phyloP scores from a whole-genome alignment of 2,797 vertebrate species.

The Periparus ater region DNA sequence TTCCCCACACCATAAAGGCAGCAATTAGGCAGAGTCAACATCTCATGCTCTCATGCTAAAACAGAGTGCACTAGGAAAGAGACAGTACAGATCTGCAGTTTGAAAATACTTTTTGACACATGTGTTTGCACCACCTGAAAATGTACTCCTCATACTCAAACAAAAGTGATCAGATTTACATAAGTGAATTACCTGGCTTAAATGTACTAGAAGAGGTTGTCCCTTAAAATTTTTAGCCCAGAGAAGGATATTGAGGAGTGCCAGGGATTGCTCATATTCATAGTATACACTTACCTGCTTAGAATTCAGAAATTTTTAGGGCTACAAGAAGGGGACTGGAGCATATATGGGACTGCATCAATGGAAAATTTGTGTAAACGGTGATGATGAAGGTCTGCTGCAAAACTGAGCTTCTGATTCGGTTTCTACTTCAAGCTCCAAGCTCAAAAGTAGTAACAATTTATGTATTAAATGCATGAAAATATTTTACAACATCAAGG shows the following conservation, averaged over 20 bases:
- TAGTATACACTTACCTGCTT: background rate
- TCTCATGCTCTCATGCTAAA: conserved; percentile 5
- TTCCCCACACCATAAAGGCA: conserved; percentile 51
- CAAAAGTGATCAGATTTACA: background rate
- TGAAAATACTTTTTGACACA: background rate
- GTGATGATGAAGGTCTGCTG: background rate
- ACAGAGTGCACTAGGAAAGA: background rate
- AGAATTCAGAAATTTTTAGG: background rate
- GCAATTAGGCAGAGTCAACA: conserved; percentile 29
- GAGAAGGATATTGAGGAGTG: background rate
- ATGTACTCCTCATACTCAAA: background rate
- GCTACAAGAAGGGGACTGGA: background rate
- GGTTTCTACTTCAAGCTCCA: background rate
- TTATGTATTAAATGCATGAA: background rate
- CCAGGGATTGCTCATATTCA: background rate
- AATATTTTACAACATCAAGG: background rate
- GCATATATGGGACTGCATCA: background rate
- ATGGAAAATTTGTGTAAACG: background rate
- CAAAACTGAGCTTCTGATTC: background rate
- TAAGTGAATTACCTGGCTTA: background rate
- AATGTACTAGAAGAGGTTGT: background rate
- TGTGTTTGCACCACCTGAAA: background rate
- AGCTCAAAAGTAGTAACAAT: background rate
- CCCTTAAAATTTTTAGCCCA: background rate
- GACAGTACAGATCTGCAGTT: background rate